A percentile compares a stretch with the other conserved stretches of the same genome.
phyloP scores from a whole-genome alignment of 2,888 invertebrate species.

The Cantharis flavilabris region DNA sequence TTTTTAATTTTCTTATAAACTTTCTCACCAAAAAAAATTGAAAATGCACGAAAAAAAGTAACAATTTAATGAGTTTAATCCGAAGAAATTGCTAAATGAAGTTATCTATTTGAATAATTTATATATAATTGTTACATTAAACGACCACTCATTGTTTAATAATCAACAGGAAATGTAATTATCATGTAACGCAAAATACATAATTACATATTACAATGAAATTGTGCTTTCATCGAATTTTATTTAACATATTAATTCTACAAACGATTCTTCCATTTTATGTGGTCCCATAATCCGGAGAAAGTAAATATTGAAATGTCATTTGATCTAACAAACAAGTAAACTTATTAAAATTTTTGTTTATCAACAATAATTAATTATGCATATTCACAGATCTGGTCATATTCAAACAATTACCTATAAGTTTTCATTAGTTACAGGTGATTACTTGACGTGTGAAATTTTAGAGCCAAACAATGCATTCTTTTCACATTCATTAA shows the following conservation, averaged over 20 bases:
- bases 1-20: not conserved
- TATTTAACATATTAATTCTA: not conserved
- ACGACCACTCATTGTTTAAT: conserved; percentile 3
- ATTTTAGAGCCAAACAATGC: not conserved
- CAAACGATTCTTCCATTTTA: not conserved
- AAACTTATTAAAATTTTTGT: not conserved
- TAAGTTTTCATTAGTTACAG: not conserved
- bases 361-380: not conserved
- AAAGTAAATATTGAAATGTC: not conserved
- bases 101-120: not conserved
- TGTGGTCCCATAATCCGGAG: not conserved
- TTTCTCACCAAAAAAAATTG: not conserved
- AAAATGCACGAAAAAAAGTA: not conserved
- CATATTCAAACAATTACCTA: not conserved
- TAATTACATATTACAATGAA: conserved; percentile 1
- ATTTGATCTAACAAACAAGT: not conserved
- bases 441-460: conserved; percentile 2
- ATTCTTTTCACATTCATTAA: not conserved
- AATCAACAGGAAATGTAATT: conserved; percentile 2
- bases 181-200: not conserved
- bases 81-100: not conserved
- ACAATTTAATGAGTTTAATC: not conserved
- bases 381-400: not conserved
- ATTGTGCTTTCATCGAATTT: not conserved
- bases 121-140: conserved; percentile 3